A percentile compares a stretch with the other conserved stretches of the same genome.
Evolutionary conservation across 1,140 invertebrate genomes (phyloP).

Genomic region (Penaeus indicus): DNA sequence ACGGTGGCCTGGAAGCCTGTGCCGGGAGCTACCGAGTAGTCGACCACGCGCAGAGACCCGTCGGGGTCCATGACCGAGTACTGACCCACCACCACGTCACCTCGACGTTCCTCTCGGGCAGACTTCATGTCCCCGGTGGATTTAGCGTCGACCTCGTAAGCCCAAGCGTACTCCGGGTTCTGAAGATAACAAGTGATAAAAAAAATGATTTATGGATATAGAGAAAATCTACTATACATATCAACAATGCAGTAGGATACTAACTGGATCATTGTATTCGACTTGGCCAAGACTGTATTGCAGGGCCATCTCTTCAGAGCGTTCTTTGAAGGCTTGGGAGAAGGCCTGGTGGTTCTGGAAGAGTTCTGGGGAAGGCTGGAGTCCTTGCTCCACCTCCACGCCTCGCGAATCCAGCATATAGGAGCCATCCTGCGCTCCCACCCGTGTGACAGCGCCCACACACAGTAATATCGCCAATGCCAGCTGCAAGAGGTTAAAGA

Average conservation of each 20-base stretch:
- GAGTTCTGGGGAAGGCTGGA: too few species aligned
- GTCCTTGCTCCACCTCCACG: too few species aligned
- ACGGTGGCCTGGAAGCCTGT: slow-evolving; percentile 40
- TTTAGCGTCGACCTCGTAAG: slow-evolving; percentile 31
- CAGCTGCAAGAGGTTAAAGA: too few species aligned
- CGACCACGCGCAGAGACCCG: slow-evolving; percentile 6
- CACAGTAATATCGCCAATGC: too few species aligned
- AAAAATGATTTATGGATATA: background rate
- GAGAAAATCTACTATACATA: too few species aligned
- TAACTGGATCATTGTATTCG: slow-evolving; percentile 24
- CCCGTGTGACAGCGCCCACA: too few species aligned
- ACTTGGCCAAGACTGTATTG: too few species aligned
- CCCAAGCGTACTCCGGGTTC: slow-evolving; percentile 38
- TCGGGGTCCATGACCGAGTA: slow-evolving; percentile 26
- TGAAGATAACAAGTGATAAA: background rate
- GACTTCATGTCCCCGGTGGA: slow-evolving; percentile 38
- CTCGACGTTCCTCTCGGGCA: slow-evolving; percentile 43
- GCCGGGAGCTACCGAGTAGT: slow-evolving; percentile 29
- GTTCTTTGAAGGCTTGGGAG: too few species aligned
- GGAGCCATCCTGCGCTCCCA: too few species aligned
- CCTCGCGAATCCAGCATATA: too few species aligned
- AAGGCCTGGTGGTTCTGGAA: too few species aligned
- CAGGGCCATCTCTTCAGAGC: too few species aligned
- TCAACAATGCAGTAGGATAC: background rate
- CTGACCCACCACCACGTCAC: slow-evolving; percentile 42